phyloP scores from a whole-genome alignment of 2,888 invertebrate genomes.

The Morpho helenor region DNA sequence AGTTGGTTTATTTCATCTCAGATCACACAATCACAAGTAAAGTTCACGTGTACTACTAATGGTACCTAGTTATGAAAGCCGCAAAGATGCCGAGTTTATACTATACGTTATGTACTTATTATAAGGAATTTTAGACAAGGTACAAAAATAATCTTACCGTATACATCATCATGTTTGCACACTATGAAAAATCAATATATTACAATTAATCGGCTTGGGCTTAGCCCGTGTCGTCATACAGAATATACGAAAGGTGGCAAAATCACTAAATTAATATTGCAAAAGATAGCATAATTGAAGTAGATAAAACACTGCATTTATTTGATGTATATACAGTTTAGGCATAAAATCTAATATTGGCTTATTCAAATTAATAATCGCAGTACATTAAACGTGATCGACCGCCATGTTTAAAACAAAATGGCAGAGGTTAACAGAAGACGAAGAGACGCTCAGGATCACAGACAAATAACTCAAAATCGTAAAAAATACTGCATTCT shows the following conservation, averaged over 20 bases:
- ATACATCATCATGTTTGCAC: slow-evolving; percentile 65
- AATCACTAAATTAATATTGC: slow-evolving; percentile 9
- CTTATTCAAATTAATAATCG: slow-evolving; percentile 3
- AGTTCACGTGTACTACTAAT: no score
- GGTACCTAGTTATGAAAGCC: no score
- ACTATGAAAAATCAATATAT: slow-evolving; percentile 48
- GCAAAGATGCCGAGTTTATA: no score
- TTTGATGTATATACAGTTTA: no score
- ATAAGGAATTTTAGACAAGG: neutral
- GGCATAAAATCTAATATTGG: no score
- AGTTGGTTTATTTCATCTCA: no score
- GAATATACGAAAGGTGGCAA: slow-evolving; percentile 30
- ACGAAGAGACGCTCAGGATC: neutral
- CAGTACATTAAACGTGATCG: slow-evolving; percentile 38
- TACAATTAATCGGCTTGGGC: slow-evolving; percentile 34
- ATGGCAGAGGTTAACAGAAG: slow-evolving; percentile 25
- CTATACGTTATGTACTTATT: no score
- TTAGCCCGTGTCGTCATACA: slow-evolving; percentile 22
- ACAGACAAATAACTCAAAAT: no score
- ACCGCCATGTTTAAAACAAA: slow-evolving; percentile 48
- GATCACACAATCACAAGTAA: no score
- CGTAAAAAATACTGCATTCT: no score
- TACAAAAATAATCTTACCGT: slow-evolving; percentile 50
- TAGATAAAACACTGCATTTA: neutral
- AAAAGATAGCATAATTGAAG: slow-evolving; percentile 1